These are phyloP conservation scores for Urophycis tenuis DNA, from an alignment of 2,797 vertebrate genomes.

Conservation along the genomic window DNA sequence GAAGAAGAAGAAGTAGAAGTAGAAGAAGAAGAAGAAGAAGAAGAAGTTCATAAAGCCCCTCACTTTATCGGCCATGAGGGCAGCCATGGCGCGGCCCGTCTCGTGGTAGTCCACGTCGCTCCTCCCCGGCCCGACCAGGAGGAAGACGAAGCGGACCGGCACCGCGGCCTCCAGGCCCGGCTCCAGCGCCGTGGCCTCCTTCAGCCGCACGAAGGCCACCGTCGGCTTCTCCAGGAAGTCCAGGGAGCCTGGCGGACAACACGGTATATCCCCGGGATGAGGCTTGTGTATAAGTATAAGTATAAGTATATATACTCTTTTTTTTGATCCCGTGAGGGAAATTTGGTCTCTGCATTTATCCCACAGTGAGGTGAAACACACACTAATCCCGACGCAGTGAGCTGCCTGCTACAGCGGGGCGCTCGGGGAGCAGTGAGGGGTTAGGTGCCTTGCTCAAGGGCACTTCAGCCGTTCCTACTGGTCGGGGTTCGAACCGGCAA, in stretches of 20 bases:
- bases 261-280: no score
- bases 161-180: constrained; percentile 58
- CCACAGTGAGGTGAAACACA: no score
- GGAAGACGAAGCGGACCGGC: constrained; percentile 80
- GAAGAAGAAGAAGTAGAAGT: not conserved
- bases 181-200: constrained; percentile 68
- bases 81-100: constrained; percentile 78
- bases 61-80: constrained; percentile 87
- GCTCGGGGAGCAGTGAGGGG: no score
- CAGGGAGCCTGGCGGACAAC: constrained; percentile 68
- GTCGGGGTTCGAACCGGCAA: no score
- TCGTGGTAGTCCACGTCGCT: constrained; percentile 75
- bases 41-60: constrained; percentile 27
- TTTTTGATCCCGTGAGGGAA: no score
- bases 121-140: constrained; percentile 78
- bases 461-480: no score
- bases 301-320: no score
- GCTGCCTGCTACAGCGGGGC: no score
- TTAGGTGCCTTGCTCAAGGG: no score
- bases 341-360: no score
- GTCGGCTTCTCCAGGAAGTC: constrained; percentile 75
- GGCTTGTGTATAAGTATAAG: no score
- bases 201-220: constrained; percentile 81
- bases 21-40: not conserved
- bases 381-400: no score